These are phyloP conservation scores for Anarhynchus alexandrinus DNA, from an alignment of 2,113 vertebrate species.

Conservation along the genomic window DNA sequence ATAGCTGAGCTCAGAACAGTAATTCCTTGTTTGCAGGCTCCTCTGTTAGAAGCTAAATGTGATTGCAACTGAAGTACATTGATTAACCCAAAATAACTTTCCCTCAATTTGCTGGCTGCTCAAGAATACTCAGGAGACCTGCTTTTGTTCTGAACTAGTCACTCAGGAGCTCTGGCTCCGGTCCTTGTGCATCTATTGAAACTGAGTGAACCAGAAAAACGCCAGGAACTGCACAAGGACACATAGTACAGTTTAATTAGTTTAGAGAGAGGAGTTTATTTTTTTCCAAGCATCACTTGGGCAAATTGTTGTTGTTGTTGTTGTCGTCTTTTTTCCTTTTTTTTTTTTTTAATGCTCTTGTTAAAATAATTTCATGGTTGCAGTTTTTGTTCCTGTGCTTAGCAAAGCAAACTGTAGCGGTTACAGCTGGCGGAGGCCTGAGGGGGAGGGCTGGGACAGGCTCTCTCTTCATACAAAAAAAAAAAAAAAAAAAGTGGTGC, in stretches of 20 bases:
- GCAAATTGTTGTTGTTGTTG: slow-evolving; percentile 52
- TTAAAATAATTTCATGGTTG: slow-evolving; percentile 76
- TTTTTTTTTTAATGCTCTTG: slow-evolving; percentile 51
- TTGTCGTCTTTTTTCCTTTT: background rate
- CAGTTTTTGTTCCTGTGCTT: slow-evolving; percentile 70
- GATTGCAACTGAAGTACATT: slow-evolving; percentile 68
- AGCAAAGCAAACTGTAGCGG: slow-evolving; percentile 55
- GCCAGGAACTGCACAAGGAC: slow-evolving; percentile 72
- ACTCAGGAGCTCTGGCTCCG: slow-evolving; percentile 71
- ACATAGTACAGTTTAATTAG: slow-evolving; percentile 76
- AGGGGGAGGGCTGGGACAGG: slow-evolving; percentile 34
- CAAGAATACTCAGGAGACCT: slow-evolving; percentile 69
- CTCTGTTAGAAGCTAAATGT: slow-evolving; percentile 66
- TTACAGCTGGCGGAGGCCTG: slow-evolving; percentile 24
- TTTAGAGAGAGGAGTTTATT: slow-evolving; percentile 56
- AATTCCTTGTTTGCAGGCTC: slow-evolving; percentile 62
- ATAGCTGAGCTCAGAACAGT: slow-evolving; percentile 41
- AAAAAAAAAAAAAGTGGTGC: background rate
- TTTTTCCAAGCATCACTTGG: slow-evolving; percentile 64
- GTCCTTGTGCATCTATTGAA: slow-evolving; percentile 70
- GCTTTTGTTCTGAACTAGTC: slow-evolving; percentile 75
- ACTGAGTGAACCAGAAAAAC: slow-evolving; percentile 77
- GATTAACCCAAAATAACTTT: slow-evolving; percentile 73
- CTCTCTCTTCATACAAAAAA: background rate
- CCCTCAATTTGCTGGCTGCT: slow-evolving; percentile 68